phyloP scores from a whole-genome alignment of 2,888 invertebrate genomes.

The Meghimatium bilineatum region DNA sequence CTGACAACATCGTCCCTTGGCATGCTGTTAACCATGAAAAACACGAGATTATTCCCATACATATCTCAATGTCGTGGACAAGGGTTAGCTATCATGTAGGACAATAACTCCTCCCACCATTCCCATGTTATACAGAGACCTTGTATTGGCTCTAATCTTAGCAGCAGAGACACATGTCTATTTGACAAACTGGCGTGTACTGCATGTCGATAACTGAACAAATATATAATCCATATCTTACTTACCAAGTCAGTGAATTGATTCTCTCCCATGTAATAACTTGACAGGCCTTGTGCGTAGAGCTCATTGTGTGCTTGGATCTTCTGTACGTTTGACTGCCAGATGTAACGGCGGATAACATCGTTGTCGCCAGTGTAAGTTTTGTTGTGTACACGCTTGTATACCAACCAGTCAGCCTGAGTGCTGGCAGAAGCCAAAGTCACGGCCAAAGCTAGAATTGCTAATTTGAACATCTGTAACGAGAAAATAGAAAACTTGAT shows the following conservation, averaged over 20 bases:
- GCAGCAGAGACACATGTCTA: too few species aligned
- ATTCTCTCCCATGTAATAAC: constrained; percentile 66
- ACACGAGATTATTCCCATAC: too few species aligned
- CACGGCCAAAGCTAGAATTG: constrained; percentile 22
- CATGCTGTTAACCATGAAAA: too few species aligned
- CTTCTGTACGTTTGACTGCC: constrained; percentile 46
- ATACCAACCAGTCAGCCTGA: constrained; percentile 27
- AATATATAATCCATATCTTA: neutral
- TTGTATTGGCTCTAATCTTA: too few species aligned
- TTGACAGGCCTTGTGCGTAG: constrained; percentile 60
- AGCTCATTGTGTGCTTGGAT: constrained; percentile 63
- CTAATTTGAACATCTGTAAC: constrained; percentile 40
- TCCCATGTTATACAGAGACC: too few species aligned
- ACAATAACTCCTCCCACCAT: too few species aligned
- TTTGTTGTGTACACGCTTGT: constrained; percentile 25
- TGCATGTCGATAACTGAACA: too few species aligned
- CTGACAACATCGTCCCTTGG: too few species aligned
- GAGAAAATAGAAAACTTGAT: neutral
- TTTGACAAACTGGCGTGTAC: too few species aligned
- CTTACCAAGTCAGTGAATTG: constrained; percentile 80
- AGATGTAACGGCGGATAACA: constrained; percentile 55
- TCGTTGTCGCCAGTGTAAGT: constrained; percentile 24
- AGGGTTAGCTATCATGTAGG: too few species aligned
- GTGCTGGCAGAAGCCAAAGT: constrained; percentile 27
- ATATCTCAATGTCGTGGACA: too few species aligned